A percentile compares a stretch with the other conserved stretches of the same genome.
Conservation (phyloP, 2,888 invertebrate genomes). For the Synanthedon andrenaeformis region DNA sequence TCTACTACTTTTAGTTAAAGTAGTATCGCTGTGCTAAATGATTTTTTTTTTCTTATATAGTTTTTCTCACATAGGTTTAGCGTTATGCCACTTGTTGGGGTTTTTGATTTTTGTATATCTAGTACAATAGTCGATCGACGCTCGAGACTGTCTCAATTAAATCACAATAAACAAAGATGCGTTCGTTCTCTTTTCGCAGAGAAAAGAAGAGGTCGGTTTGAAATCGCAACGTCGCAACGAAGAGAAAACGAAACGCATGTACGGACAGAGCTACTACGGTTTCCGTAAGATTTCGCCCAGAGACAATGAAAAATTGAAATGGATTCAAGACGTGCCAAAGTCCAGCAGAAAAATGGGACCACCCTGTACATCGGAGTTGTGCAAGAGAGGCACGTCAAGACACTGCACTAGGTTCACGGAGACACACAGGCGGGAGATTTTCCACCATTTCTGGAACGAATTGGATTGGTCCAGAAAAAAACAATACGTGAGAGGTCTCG, state of each 20-base stretch:
- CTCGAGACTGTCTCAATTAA: no score
- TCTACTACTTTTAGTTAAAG: no score
- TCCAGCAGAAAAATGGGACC: conserved; percentile 33
- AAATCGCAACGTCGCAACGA: conserved; percentile 27
- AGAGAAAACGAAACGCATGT: conserved; percentile 42
- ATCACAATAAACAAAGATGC: not conserved
- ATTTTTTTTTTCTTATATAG: no score
- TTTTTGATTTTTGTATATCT: no score
- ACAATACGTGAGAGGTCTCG: conserved; percentile 23
- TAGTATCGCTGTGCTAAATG: no score
- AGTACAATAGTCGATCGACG: no score
- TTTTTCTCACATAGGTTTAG: no score
- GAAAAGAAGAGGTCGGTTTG: conserved; percentile 17
- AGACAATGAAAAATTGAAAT: conserved; percentile 17
- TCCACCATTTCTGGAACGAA: conserved; percentile 37
- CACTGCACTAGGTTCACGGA: conserved; percentile 25
- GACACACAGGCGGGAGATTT: conserved; percentile 22
- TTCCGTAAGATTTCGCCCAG: conserved; percentile 21
- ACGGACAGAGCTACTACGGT: conserved; percentile 41
- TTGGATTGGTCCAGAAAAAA: conserved; percentile 40
- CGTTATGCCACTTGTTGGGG: no score
- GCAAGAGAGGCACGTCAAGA: conserved; percentile 20
- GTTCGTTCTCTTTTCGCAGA: conserved; percentile 12
- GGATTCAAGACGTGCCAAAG: conserved; percentile 43
- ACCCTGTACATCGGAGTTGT: conserved; percentile 25